Base-by-base conservation (phyloP, 2,113 vertebrate genomes). In the Myrmecophaga tridactyla region DNA sequence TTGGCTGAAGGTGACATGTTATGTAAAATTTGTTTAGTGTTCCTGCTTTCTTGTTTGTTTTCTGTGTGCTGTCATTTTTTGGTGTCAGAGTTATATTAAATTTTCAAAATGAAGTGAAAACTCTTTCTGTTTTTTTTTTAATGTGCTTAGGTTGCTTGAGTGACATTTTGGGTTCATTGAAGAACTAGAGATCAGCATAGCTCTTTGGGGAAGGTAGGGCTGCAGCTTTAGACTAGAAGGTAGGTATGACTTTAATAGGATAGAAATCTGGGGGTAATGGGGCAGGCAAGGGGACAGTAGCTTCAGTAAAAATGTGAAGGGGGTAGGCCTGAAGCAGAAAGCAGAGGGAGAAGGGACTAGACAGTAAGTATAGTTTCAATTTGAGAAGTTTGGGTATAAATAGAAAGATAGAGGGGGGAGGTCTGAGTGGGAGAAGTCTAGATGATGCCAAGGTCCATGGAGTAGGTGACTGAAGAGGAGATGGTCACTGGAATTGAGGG, bases 1-100 rank as follows among this genome's bases (percentile, higher is more conserved):
- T 94, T 73, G 77, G 39, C 86, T 72, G 83, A 95, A 80, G 34
- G 21, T 95, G 70, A 67, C 53, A 48, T 2, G 3, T 62, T 85
- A 46, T 83, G 58, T 89, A 86, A 96, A 93, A 82, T 75, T 58
- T 65, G 29, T 81, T 92, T 92, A 36, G 53, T 80, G 46, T 63
- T 89, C 62, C 43, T 82, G 48, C 72, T 95, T 92, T 92, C 58
- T 92, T 96, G 77, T 97, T 95, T 82, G 60, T 83, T 94, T 95
- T 86, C 63, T 90, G 89, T 96, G 77, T 88, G 60, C 67, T 92
- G 70, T 96, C 36, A 48, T 95, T 73, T 94, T 96, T 95, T 95
- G 60, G 89, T 92, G 96, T 96, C 75, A 92, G 72, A 94, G 53
- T 96, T 94, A 78, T 27, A 92, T 97, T 96, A 95, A 91, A 95